These are phyloP conservation scores for Camelus bactrianus DNA, from an alignment of 2,113 vertebrate species.

Conservation along the genomic window DNA sequence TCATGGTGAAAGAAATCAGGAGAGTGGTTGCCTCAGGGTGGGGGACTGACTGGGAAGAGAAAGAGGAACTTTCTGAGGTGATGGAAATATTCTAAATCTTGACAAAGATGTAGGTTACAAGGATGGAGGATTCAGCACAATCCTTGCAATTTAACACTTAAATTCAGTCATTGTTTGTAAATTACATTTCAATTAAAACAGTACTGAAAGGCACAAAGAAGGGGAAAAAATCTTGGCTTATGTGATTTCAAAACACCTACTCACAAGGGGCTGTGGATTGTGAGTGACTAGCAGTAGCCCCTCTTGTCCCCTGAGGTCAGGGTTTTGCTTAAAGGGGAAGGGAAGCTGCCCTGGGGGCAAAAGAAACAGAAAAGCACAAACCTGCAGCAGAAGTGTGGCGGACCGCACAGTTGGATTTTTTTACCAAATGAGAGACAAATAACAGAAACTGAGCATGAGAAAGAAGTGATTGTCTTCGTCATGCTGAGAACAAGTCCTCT, in stretches of 20 bases:
- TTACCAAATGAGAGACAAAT: conserved; percentile 32
- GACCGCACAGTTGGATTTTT: neutral
- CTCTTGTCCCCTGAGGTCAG: neutral
- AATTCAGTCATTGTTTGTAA: neutral
- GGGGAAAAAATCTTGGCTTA: conserved; percentile 8
- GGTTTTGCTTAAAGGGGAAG: neutral
- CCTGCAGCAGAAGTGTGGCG: neutral
- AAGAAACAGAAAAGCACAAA: conserved; percentile 51
- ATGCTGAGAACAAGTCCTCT: conserved; percentile 55
- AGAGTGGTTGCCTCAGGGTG: neutral
- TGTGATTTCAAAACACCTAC: neutral
- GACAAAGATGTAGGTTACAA: neutral
- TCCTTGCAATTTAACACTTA: conserved; percentile 18
- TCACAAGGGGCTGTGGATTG: neutral
- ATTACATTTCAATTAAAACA: neutral
- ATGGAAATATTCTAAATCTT: neutral
- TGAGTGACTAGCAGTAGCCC: neutral
- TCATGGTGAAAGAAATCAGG: neutral
- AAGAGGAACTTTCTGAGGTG: neutral
- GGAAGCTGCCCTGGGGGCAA: neutral
- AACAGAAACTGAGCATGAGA: conserved; percentile 49
- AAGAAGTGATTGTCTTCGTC: conserved; percentile 69
- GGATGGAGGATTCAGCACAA: neutral
- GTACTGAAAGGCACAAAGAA: neutral
- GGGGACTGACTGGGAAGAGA: neutral